Base-by-base conservation (phyloP, 2,888 invertebrate genomes). In the Furcula furcula region DNA sequence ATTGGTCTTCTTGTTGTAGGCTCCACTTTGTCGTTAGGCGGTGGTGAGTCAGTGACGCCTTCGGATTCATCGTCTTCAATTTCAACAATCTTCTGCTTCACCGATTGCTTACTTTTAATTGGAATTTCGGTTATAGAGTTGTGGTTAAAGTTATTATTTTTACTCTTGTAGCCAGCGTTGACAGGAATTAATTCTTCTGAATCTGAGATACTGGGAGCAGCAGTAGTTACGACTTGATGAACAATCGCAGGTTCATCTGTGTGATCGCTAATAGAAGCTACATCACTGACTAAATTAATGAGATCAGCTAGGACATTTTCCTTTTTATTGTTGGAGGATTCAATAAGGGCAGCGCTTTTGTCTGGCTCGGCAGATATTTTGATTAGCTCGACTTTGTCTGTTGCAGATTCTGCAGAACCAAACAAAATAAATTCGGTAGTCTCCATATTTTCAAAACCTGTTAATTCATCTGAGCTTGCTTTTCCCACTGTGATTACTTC, bases 141-240 rank as follows among this genome's bases (percentile, higher is more conserved):
- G 5, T 78, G 58, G 41, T 87, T 87, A 53, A 76, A 75, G 32
- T 85, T 86, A 32, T 65, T 87, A 38, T 87, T 86, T 64, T 87
- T 87, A 32, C 87, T 87, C 36, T 87, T 88, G 42, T 88, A 86
- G 0, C 81, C 86, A 3, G 76, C 71, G 31, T 86, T 87, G 0
- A 87, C 81, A 7, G 83, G 86, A 31, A 88, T 80, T 5, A 88
- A 52, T 46, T 88, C 87, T 41, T 88, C 87, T 1, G 87, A 87
- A 27, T 85, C 82, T 1, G 83, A 72, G 34, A 78, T 74, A 21
- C 66, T 68, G 4, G 44, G 40, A 18, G 27, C 32, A 11, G 7
- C 7, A 11, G 75, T 67, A 2, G 75, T 57, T 0, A 53, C 47
- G 1, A 52, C 46, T n/a, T 56, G 61, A 6, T 49, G 52, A 7